Percentiles rank a stretch among this genome's conserved stretches.
phyloP scores from a whole-genome alignment of 2,797 vertebrate genomes.

The Dendrocincla tyrannina region DNA sequence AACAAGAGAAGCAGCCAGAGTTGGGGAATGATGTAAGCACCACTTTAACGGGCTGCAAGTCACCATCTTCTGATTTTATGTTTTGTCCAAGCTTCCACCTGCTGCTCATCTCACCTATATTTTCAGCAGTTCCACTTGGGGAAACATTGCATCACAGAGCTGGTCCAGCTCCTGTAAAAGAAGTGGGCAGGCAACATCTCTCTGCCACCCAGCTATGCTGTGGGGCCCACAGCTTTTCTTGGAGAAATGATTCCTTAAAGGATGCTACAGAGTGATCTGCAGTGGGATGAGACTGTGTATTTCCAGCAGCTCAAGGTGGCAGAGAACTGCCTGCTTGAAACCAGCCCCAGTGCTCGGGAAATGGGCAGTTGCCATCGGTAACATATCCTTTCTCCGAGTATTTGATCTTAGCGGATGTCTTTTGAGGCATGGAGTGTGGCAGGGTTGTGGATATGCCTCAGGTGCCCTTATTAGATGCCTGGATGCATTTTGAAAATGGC shows the following conservation, averaged over 20 bases:
- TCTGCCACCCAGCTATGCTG: neutral
- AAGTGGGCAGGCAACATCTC: rapidly evolving
- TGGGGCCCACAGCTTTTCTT: neutral
- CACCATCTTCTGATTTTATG: neutral
- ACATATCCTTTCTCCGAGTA: neutral
- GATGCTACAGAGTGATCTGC: neutral
- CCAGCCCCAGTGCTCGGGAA: neutral
- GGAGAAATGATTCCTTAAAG: neutral
- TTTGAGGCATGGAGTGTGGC: slow-evolving; percentile 12
- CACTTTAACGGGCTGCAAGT: neutral
- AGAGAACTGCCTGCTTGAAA: neutral
- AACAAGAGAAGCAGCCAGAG: neutral
- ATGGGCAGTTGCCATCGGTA: neutral
- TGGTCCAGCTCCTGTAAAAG: neutral
- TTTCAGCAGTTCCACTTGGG: neutral
- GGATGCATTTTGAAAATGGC: slow-evolving; percentile 65
- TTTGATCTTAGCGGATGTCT: neutral
- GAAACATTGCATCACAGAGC: neutral
- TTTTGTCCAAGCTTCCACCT: neutral
- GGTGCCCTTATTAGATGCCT: slow-evolving; percentile 62
- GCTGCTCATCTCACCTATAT: neutral
- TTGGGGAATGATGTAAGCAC: neutral
- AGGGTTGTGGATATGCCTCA: slow-evolving; percentile 35
- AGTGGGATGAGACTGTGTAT: neutral
- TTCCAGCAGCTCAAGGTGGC: neutral